phyloP scores from a whole-genome alignment of 2,888 invertebrate species.

The Macroteleia sp. region DNA sequence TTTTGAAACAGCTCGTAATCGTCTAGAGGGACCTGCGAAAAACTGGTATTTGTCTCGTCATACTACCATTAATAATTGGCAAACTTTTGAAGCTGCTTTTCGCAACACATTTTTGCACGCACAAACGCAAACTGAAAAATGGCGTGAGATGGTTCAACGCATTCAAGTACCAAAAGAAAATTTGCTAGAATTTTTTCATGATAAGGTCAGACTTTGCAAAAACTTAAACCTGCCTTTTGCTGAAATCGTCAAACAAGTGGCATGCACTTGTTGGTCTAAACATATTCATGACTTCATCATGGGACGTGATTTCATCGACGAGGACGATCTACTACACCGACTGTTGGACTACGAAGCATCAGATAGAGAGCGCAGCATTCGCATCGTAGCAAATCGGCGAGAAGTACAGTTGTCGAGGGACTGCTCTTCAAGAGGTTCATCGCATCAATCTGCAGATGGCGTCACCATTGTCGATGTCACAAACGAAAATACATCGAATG shows the following conservation, averaged over 20 bases:
- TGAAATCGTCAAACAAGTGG: neutral
- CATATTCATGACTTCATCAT: constrained; percentile 1
- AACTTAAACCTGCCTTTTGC: neutral
- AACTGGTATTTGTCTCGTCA: constrained; percentile 20
- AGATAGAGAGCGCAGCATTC: neutral
- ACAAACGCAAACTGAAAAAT: constrained; percentile 32
- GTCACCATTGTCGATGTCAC: too few species aligned
- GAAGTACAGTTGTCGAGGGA: neutral
- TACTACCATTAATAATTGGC: neutral
- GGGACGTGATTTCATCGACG: neutral
- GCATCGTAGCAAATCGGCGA: neutral
- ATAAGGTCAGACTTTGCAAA: constrained; percentile 38
- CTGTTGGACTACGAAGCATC: neutral
- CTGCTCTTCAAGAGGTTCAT: too few species aligned
- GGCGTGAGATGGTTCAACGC: constrained; percentile 39
- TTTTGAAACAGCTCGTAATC: constrained; percentile 42
- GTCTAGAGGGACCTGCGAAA: neutral
- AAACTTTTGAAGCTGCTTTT: neutral
- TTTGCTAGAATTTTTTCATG: constrained; percentile 16
- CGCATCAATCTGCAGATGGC: too few species aligned
- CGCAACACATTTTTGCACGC: constrained; percentile 3
- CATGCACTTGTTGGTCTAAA: neutral
- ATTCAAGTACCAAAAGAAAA: constrained; percentile 17
- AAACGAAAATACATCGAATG: too few species aligned
- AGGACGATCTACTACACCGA: neutral